Evolutionary conservation across 2,113 vertebrate species (phyloP), one percentile per base, ranked within the genome.

Genomic region (Sapajus apella): DNA sequence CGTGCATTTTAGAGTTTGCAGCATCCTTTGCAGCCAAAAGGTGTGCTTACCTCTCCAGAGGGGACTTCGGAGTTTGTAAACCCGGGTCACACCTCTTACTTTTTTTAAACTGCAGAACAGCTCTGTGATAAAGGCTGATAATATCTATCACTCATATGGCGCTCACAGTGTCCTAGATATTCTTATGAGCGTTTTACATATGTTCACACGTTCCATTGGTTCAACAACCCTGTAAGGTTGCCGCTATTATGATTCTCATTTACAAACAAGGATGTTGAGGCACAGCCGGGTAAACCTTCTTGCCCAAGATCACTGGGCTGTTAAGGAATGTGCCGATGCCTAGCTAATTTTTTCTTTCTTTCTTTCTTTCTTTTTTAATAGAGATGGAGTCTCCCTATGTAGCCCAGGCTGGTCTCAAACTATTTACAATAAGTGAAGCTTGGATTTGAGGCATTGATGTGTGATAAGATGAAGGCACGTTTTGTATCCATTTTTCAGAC

Each of bases 401-500:
- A 18, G 52, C 52, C 52, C 52, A 52, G 16, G 52, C 52, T 52
- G 52, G 52, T 52, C 16, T 52, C 52, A 52, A 52, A 52, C 52
- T 52, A 52, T 52, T 52, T 52, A 52, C 52, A 52, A 18, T 52
- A 17, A 50, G 70, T 37, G 43, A 76, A 68, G 6, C 50, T 45
- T 56, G 80, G 35, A 68, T 77, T 76, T 83, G 84, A 82, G 66
- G 75, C 30, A 55, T 0, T 79, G 43, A 55, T 37, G 37, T n/a
- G 73, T 70, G 7, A 35, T 30, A 35, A 45, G 43, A 87, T 27
- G 45, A 66, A 56, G 68, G 10, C 56, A 82, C 89, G 12, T 25
- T 68, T 45, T 88, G 55, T 8, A 50, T 21, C 93, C 72, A 73
- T 95, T 79, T 89, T 75, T 32, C 87, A 92, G 75, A 45, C 25